These are phyloP conservation scores for Caenorhabditis virilis DNA, from an alignment of 2,888 invertebrate species.

Conservation along the genomic window DNA sequence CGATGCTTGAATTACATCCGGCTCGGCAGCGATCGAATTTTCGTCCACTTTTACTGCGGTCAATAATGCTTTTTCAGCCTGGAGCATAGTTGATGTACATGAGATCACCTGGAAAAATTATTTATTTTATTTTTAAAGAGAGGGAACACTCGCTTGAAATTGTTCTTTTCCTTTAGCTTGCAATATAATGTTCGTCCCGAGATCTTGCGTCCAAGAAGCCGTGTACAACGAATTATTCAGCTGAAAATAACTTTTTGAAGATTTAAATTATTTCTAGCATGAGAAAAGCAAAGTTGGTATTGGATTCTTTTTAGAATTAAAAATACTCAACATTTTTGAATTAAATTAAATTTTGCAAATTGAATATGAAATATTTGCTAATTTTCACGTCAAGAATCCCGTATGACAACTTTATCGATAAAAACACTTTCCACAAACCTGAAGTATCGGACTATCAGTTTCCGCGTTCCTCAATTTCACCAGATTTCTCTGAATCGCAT, in stretches of 20 bases:
- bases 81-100: constrained; percentile 40
- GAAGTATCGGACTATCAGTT: constrained; percentile 48
- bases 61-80: constrained; percentile 50
- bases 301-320: too few species aligned
- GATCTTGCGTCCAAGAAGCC: constrained; percentile 51
- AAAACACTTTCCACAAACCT: constrained; percentile 37
- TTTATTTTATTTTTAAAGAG: not conserved
- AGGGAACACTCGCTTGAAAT: too few species aligned
- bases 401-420: too few species aligned
- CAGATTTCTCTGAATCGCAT: constrained; percentile 36
- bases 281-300: too few species aligned
- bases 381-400: too few species aligned
- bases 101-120: constrained; percentile 38
- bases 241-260: constrained; percentile 36
- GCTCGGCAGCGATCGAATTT: constrained; percentile 10
- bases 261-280: too few species aligned
- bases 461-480: constrained; percentile 42
- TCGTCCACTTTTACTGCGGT: constrained; percentile 15
- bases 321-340: too few species aligned
- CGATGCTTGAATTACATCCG: constrained; percentile 18
- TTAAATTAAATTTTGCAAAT: not conserved
- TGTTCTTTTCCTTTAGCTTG: constrained; percentile 35
- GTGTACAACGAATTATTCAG: constrained; percentile 55
- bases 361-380: not conserved
- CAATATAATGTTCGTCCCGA: constrained; percentile 57